Evolutionary conservation across 2,888 invertebrate species (phyloP).

Genomic region (Onthophagus sagittarius): DNA sequence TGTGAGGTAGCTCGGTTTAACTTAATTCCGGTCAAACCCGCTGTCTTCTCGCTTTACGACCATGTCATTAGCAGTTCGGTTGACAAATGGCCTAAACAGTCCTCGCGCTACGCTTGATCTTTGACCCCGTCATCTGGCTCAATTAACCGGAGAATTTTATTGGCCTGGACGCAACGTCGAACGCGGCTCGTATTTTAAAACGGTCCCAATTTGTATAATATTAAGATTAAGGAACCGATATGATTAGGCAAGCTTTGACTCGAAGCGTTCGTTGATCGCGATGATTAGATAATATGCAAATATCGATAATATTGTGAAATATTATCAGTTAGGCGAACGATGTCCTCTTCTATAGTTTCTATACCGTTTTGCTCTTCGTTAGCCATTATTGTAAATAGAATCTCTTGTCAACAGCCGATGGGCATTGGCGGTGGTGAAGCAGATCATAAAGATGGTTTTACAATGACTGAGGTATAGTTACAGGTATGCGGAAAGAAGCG

Average conservation of each 20-base stretch:
- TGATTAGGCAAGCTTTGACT: background rate
- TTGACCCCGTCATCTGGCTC: background rate
- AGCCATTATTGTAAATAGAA: constrained; percentile 31
- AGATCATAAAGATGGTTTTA: background rate
- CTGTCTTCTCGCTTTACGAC: background rate
- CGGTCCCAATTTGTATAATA: background rate
- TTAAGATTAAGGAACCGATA: background rate
- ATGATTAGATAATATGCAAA: background rate
- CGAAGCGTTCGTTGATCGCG: background rate
- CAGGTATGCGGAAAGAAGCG: constrained; percentile 5
- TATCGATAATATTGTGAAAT: background rate
- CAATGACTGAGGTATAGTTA: constrained; percentile 1
- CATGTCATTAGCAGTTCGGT: background rate
- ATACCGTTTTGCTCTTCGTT: background rate
- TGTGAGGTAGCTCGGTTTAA: background rate
- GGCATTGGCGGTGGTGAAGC: constrained; percentile 27
- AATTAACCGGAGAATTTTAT: background rate
- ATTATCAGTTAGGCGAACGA: background rate
- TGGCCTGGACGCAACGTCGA: background rate
- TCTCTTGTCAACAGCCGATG: constrained; percentile 28
- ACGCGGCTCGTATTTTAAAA: background rate
- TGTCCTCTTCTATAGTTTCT: background rate
- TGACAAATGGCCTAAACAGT: background rate
- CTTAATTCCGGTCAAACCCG: background rate
- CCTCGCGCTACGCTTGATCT: background rate